These are phyloP conservation scores for Hirudo medicinalis DNA, from an alignment of 1,140 invertebrate genomes.

Conservation along the genomic window DNA sequence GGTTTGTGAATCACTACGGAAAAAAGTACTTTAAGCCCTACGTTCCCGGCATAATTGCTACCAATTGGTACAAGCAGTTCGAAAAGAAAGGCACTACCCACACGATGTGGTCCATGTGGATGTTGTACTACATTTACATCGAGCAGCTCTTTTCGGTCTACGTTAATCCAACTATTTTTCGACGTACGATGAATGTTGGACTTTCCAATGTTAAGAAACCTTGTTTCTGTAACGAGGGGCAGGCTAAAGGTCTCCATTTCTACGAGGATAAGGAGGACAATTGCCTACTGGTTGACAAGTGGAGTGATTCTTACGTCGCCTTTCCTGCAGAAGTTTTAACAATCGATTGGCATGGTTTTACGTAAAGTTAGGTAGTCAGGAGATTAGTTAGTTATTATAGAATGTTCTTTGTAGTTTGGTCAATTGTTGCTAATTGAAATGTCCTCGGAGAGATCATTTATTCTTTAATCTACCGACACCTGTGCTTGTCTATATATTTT, in stretches of 20 bases:
- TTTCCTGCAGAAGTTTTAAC: neutral
- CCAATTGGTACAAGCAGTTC: constrained; percentile 15
- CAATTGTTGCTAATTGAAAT: no score
- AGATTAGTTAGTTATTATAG: neutral
- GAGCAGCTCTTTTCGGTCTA: constrained; percentile 4
- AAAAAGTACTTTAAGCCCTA: constrained; percentile 16
- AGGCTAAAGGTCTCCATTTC: constrained; percentile 3
- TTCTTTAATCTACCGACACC: no score
- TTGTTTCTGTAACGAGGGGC: neutral
- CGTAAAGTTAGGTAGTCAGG: neutral
- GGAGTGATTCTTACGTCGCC: neutral
- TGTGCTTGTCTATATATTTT: no score
- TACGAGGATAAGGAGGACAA: neutral
- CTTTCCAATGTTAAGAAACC: neutral
- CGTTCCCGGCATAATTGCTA: constrained; percentile 1
- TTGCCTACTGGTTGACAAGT: neutral
- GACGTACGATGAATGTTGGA: neutral
- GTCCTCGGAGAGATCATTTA: no score
- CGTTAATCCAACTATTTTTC: neutral
- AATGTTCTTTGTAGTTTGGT: neutral
- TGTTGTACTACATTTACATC: constrained; percentile 1
- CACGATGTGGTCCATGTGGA: constrained; percentile 14
- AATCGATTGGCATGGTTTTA: neutral
- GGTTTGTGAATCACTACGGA: constrained; percentile 25
- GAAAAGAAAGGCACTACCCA: neutral